A percentile compares a stretch with the other conserved stretches of the same genome.
Evolutionary conservation across 1,140 invertebrate species (phyloP).

Genomic region (Solen grandis): DNA sequence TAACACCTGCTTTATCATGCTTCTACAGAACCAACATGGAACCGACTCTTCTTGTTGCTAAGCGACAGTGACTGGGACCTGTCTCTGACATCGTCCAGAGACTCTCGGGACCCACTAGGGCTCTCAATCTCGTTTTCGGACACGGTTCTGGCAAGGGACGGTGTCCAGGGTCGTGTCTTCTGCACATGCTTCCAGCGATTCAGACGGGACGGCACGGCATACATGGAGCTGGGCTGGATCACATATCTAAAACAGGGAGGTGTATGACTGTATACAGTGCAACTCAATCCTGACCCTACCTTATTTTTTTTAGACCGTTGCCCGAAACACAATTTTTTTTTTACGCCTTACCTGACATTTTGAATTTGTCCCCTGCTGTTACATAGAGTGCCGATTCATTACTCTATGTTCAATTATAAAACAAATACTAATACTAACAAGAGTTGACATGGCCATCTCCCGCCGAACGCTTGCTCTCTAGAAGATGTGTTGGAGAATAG

Average conservation of each 20-base stretch:
- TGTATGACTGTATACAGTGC: background rate
- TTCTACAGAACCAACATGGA: slow-evolving; percentile 21
- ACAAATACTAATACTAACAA: too few species aligned
- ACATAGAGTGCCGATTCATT: too few species aligned
- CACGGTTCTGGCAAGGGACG: background rate
- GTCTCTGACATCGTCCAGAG: slow-evolving; percentile 9
- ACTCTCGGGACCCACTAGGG: background rate
- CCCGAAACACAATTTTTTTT: background rate
- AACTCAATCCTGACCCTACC: background rate
- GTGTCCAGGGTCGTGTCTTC: background rate
- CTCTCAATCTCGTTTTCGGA: slow-evolving; percentile 9
- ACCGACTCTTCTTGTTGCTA: slow-evolving; percentile 1
- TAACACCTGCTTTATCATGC: too few species aligned
- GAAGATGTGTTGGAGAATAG: too few species aligned
- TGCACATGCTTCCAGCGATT: slow-evolving; percentile 33
- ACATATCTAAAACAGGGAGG: slow-evolving; percentile 67
- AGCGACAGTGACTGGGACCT: slow-evolving; percentile 12
- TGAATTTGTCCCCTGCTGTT: background rate
- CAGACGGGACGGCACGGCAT: slow-evolving; percentile 69
- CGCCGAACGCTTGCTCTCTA: too few species aligned
- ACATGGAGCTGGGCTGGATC: slow-evolving; percentile 75
- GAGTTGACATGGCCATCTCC: too few species aligned
- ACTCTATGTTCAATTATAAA: too few species aligned
- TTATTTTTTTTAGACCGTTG: too few species aligned
- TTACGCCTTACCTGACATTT: background rate